These are phyloP conservation scores for Dromiciops gliroides DNA, from an alignment of 2,113 vertebrate genomes.

Conservation along the genomic window DNA sequence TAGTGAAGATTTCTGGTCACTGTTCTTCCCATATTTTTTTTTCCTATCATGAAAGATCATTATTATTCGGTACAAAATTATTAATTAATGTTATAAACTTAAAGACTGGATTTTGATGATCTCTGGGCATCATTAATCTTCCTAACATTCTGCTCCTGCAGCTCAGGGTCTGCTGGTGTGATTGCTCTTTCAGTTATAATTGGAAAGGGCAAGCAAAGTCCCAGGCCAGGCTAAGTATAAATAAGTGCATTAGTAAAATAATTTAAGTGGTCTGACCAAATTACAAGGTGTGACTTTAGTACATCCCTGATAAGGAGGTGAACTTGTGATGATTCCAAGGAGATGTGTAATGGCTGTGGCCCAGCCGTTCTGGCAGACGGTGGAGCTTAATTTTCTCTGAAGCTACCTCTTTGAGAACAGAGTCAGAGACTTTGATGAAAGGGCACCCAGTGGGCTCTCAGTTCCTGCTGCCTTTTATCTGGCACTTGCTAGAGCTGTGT, in stretches of 20 bases:
- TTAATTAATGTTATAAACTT: constrained; percentile 8
- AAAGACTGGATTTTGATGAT: constrained; percentile 42
- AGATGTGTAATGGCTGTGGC: constrained; percentile 7
- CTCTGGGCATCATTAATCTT: background rate
- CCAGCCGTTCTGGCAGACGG: accelerated
- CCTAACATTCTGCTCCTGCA: background rate
- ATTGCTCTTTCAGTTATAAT: background rate
- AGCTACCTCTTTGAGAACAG: background rate
- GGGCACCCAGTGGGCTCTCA: background rate
- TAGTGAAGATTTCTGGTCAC: background rate
- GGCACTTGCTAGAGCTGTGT: background rate
- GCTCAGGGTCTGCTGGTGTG: background rate
- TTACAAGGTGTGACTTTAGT: background rate
- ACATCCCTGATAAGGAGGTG: background rate
- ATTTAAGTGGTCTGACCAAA: background rate
- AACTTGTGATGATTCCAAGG: constrained; percentile 18
- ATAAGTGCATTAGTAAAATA: background rate
- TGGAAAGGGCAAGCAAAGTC: background rate
- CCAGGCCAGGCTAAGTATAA: accelerated
- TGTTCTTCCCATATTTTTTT: background rate
- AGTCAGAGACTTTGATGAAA: background rate
- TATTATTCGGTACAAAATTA: background rate
- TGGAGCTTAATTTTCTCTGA: background rate
- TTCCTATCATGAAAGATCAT: accelerated
- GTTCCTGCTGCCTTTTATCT: constrained; percentile 15